These are phyloP conservation scores for Teleiodes luculella DNA, from an alignment of 2,888 invertebrate genomes.

Conservation along the genomic window DNA sequence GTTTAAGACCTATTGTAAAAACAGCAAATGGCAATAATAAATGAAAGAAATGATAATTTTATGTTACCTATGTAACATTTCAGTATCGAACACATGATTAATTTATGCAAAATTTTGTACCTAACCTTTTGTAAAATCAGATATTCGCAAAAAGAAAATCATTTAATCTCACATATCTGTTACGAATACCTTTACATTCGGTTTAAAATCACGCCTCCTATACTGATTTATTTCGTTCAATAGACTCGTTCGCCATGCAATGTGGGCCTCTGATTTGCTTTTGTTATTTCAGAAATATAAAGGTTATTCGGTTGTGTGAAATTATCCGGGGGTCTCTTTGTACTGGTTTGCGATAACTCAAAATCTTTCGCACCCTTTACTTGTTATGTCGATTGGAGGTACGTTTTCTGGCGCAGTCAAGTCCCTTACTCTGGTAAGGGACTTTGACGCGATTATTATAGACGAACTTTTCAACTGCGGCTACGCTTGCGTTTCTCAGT, in stretches of 20 bases:
- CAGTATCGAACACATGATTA: too few relatives aligned
- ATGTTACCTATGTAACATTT: too few relatives aligned
- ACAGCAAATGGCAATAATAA: too few relatives aligned
- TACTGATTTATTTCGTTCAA: slow-evolving; percentile 17
- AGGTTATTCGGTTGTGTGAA: not conserved
- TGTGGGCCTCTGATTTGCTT: slow-evolving; percentile 12
- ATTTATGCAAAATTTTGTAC: too few relatives aligned
- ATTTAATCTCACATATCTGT: not conserved
- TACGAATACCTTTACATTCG: slow-evolving; percentile 2
- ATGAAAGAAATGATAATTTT: too few relatives aligned
- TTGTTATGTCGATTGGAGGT: not conserved
- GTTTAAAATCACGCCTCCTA: slow-evolving; percentile 11
- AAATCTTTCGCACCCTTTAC: slow-evolving; percentile 12
- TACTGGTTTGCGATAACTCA: slow-evolving; percentile 23
- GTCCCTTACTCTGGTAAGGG: too few relatives aligned
- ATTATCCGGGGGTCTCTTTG: slow-evolving; percentile 7
- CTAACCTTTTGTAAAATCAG: too few relatives aligned
- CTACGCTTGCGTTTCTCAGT: too few relatives aligned
- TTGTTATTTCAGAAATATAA: not conserved
- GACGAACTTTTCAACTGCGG: too few relatives aligned
- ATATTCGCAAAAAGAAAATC: not conserved
- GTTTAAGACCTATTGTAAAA: too few relatives aligned
- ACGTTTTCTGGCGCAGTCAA: not conserved
- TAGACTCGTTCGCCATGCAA: slow-evolving; percentile 7
- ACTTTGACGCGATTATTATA: too few relatives aligned